phyloP scores from a whole-genome alignment of 2,888 invertebrate genomes.

The Lottia scabra region DNA sequence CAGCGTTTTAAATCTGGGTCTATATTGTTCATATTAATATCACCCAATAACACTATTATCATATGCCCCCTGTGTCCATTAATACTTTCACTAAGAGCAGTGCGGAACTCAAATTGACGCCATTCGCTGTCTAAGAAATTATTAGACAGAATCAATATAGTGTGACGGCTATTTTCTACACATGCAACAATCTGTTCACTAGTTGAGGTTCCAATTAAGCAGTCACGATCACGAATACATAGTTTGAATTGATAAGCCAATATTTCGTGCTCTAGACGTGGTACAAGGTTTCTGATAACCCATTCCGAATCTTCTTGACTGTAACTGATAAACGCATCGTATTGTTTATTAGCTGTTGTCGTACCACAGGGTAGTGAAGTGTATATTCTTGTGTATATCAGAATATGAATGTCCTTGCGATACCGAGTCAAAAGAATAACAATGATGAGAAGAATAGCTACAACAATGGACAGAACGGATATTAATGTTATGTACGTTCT shows the following conservation, averaged over 20 bases:
- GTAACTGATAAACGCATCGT: conserved; percentile 92
- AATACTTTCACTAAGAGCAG: conserved; percentile 83
- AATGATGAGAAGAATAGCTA: conserved; percentile 28
- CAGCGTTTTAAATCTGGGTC: conserved; percentile 89
- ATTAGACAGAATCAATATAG: conserved; percentile 88
- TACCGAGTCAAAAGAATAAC: conserved; percentile 35
- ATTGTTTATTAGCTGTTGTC: conserved; percentile 63
- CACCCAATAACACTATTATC: conserved; percentile 85
- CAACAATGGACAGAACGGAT: conserved; percentile 26
- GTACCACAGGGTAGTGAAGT: conserved; percentile 36
- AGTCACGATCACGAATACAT: conserved; percentile 51
- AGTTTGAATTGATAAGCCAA: conserved; percentile 72
- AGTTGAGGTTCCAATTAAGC: conserved; percentile 70
- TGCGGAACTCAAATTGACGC: conserved; percentile 90
- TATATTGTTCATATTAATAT: conserved; percentile 84
- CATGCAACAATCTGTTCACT: conserved; percentile 90
- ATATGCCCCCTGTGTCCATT: conserved; percentile 82
- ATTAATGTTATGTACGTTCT: conserved; percentile 28
- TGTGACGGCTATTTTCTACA: conserved; percentile 85
- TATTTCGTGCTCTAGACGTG: conserved; percentile 82
- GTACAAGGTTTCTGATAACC: conserved; percentile 85
- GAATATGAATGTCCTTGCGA: conserved; percentile 44
- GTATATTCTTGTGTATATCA: conserved; percentile 38
- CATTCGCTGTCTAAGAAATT: conserved; percentile 92
- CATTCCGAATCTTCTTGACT: conserved; percentile 82